Conservation (phyloP, 2,888 invertebrate genomes). For the Xiphydria camelus region DNA sequence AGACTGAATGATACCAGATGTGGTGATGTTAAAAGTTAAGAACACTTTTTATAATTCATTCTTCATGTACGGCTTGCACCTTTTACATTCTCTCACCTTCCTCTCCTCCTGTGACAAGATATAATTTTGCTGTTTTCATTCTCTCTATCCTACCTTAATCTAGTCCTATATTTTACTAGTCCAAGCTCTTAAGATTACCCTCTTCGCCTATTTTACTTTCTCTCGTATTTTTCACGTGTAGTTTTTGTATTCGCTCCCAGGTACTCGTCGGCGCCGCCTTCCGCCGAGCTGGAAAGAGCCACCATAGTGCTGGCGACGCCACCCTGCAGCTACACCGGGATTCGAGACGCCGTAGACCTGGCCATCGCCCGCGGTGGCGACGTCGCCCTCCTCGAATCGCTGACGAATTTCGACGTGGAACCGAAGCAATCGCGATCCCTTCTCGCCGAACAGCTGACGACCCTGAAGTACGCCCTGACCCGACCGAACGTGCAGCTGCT, state of each 20-base stretch:
- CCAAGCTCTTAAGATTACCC: no score
- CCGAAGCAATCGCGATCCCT: conserved; percentile 54
- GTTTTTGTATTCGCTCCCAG: conserved; percentile 28
- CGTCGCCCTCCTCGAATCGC: conserved; percentile 72
- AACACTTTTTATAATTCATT: no score
- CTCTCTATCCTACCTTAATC: no score
- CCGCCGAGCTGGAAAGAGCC: conserved; percentile 63
- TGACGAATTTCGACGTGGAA: conserved; percentile 39
- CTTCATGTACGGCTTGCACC: no score
- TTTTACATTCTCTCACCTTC: no score
- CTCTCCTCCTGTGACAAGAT: no score
- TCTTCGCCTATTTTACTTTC: no score
- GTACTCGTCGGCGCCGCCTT: conserved; percentile 37
- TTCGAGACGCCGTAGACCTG: conserved; percentile 78
- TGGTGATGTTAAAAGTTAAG: no score
- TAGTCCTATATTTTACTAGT: no score
- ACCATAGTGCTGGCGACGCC: conserved; percentile 75
- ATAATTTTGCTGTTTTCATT: no score
- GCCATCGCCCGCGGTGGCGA: conserved; percentile 73
- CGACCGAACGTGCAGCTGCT: conserved; percentile 82
- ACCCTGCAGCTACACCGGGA: conserved; percentile 80
- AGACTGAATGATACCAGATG: no score
- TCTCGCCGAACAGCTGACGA: conserved; percentile 75
- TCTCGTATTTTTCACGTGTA: background rate
- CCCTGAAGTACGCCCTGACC: conserved; percentile 74